Evolutionary conservation across 2,797 vertebrate genomes (phyloP), one percentile per base, ranked within the genome.

Genomic region (Pseudotriccus pelzelni): DNA sequence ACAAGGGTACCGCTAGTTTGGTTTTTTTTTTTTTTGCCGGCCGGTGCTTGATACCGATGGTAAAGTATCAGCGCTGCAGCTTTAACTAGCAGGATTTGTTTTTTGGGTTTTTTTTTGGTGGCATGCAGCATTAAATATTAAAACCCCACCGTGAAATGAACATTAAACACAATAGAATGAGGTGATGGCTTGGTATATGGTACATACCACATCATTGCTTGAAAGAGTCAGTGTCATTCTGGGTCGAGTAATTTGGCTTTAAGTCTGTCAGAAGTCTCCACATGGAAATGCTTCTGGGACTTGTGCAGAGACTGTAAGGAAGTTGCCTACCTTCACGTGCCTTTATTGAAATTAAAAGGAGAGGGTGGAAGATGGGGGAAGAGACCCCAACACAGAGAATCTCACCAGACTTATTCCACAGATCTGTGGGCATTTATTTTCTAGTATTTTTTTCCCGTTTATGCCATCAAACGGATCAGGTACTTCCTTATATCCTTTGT

Each of bases 91-190:
- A 2, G 24, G 25, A 30, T 6, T 12, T 15, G 16, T 19, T 37
- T 37, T 37, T 37, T 37, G 14, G 28, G 17, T 10, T 9, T 12
- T 49, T 11, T 9, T 12, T 49, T 59, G 43, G 15, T 41, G 24
- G 9, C 20, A 0, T 12, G n/a, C 2, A 1, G 39, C 27, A 1
- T 58, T 52, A 25, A 66, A 6, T 37, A 4, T 18, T 34, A 10
- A 39, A 49, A 21, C 21, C 12, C 0, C 25, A 0, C 27, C 2
- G 50, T 47, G 68, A 41, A 55, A n/a, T 11, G 28, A 66, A 20
- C 73, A 10, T 37, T 15, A 14, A 80, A 4, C 43, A 2, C 68
- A 21, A 14, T 5, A 28, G 50, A 21, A 15, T 22, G 87, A 59
- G 81, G 23, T 2, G 34, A 12, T 23, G 3, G 5, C 18, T 68